Base-by-base conservation (phyloP, 2,888 invertebrate species). In the Margaritifera margaritifera region DNA sequence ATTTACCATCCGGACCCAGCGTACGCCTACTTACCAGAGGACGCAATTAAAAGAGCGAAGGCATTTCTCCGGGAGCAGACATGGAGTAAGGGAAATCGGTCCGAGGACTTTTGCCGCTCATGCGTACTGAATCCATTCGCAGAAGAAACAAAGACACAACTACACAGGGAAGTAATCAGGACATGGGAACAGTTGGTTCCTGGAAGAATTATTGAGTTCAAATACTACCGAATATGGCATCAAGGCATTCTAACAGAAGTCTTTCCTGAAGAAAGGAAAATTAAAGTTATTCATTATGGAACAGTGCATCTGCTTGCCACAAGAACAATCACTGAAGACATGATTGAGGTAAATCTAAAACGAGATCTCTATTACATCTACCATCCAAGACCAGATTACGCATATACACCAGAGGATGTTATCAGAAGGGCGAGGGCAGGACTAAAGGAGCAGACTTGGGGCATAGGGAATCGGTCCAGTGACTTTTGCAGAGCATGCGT, bases 1-100 rank as follows among this genome's bases (percentile, higher is more conserved):
- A 53, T 73, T 27, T 73, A 69, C 62, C n/a, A 64, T 15, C 64
- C 62, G 22, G 64, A 74, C 31, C 74, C 74, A 24, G n/a, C 57
- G 2, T 20, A 24, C 8, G 59, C 62, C 25, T 31, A 51, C 18
- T 0, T 0, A 6, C 25, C 62, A 19, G 8, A 15, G 6, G 57
- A 31, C 20, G n/a, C 18, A 4, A 5, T 67, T 8, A 22, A n/a
- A 57, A 67, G 62, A n/a, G 67, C 67, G 20, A 62, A 25, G 18
- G 51, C 42, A 27, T 3, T 54, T 18, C 67, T 67, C 20, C 62
- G 56, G 24, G 42, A 42, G 8, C 51, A 55, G 20, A 51, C n/a
- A 0, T 62, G 62, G 62, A 52, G 52, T n/a, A 42, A 3, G 5
- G 52, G 62, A 20, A 62, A 62, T 56, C 54, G 42, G 31, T 56